These are phyloP conservation scores for Mustela lutreola DNA, from an alignment of 2,113 vertebrate genomes.

Conservation along the genomic window DNA sequence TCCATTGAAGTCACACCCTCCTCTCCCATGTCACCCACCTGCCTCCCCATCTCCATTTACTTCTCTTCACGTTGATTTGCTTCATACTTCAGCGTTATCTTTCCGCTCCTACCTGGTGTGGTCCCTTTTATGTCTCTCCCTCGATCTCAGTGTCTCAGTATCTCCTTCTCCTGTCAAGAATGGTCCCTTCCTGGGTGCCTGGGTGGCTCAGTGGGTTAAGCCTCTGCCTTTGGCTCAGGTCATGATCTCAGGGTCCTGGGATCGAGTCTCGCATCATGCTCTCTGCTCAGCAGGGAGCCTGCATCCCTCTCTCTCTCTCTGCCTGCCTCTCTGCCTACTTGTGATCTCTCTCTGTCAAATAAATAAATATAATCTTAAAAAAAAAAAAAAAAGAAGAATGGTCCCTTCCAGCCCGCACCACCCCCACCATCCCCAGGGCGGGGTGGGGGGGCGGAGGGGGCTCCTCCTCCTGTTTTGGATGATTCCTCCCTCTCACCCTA, in stretches of 20 bases:
- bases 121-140: not conserved
- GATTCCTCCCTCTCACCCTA: not conserved
- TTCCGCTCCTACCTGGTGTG: not conserved
- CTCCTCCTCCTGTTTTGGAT: not conserved
- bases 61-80: not conserved
- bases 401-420: not conserved
- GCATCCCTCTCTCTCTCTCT: too few species aligned
- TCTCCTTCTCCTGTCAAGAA: not conserved
- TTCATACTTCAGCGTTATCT: not conserved
- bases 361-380: too few species aligned
- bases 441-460: too few species aligned
- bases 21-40: too few species aligned
- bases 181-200: not conserved
- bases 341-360: too few species aligned
- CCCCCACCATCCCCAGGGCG: not conserved
- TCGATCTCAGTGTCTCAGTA: not conserved
- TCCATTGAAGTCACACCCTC: not conserved
- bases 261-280: too few species aligned
- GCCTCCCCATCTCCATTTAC: not conserved
- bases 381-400: not conserved
- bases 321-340: too few species aligned
- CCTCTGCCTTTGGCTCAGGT: too few species aligned
- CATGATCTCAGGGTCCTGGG: too few species aligned
- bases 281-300: too few species aligned
- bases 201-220: too few species aligned